Evolutionary conservation across 2,797 vertebrate species (phyloP).

Genomic region (Avahi laniger): DNA sequence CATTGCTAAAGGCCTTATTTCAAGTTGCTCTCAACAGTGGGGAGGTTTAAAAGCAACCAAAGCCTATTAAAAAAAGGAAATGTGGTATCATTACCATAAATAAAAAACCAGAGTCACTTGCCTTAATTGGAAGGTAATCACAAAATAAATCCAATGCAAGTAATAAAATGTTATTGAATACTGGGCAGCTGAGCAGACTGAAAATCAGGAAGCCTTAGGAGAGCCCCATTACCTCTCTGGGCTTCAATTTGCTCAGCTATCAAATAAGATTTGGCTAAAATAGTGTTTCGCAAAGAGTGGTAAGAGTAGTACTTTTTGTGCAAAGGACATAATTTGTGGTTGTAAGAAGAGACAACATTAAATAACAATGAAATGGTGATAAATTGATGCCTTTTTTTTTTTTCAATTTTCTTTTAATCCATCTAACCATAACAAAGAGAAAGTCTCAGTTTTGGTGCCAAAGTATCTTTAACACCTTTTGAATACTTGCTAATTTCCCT

Average conservation of each 20-base stretch:
- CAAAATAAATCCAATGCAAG: slow-evolving; percentile 4
- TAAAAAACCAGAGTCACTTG: neutral
- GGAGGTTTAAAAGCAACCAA: neutral
- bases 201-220: neutral
- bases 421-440: neutral
- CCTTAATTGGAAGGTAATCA: slow-evolving; percentile 5
- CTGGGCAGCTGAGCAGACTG: neutral
- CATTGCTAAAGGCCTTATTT: neutral
- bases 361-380: neutral
- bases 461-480: neutral
- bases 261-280: neutral
- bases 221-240: neutral
- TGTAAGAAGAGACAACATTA: neutral
- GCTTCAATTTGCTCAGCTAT: neutral
- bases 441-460: neutral
- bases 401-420: neutral
- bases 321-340: neutral
- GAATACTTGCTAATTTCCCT: neutral
- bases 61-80: neutral
- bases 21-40: neutral
- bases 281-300: neutral
- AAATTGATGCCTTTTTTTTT: neutral
- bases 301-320: neutral
- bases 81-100: neutral
- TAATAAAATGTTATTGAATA: neutral